Evolutionary conservation across 2,113 vertebrate species (phyloP), one percentile per base, ranked within the genome.

Genomic region (Rhadina sibilatrix): DNA sequence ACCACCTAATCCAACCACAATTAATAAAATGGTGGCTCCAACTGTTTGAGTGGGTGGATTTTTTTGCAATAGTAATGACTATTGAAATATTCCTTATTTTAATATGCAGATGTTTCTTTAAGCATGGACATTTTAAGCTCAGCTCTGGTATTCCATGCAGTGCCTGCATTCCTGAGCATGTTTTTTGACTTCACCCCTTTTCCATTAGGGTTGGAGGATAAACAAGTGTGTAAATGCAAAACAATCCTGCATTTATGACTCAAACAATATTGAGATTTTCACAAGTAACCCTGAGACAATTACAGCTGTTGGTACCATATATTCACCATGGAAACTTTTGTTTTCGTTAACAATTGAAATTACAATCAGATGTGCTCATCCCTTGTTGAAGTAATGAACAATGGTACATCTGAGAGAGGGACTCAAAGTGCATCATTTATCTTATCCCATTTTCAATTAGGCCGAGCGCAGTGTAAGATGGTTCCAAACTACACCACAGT

Each of bases 401-500:
- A 98, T 98, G 96, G 96, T 97, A 91, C 96, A 96, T 98, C 96
- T 97, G 96, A 98, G 94, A 95, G 96, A 97, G 95, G 96, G 97
- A 98, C 96, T 97, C 98, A 97, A 97, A 98, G 97, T 97, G 97
- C 90, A 96, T 98, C 97, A 97, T 98, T 98, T 98, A 98, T 98
- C 98, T 98, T 98, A 97, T 85, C 97, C 97, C 97, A 94, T 97
- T 98, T 98, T 98, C 98, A 98, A 98, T 98, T 98, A 98, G 97
- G 95, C 97, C 8, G 14, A 97, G 97, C 93, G 95, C 97, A 96
- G 93, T 95, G 85, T 91, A 97, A 97, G 97, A 97, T 87, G 89
- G 96, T 97, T 98, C 97, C 97, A 98, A 98, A 97, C 95, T 97
- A 93, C 92, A 98, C 97, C 97, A 98, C 88, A 96, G 96, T 81